Base-by-base conservation (phyloP, 2,113 vertebrate genomes). In the Kryptolebias marmoratus region DNA sequence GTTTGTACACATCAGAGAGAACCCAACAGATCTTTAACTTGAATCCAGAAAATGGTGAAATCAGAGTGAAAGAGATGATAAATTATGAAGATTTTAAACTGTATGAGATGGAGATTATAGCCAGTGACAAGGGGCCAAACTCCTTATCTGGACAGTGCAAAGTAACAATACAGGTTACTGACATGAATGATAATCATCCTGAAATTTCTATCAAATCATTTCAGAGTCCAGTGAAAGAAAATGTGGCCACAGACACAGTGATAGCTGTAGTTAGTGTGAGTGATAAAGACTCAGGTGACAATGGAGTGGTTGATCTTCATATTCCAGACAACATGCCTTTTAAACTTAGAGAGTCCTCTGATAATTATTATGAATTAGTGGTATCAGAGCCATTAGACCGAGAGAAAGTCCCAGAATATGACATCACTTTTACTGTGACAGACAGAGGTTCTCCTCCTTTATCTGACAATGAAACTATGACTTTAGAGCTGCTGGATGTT, bases 121-220 rank as follows among this genome's bases (percentile, higher is more conserved):
- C 94, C 28, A 73, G 49, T 12, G 83, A 95, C 6, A 92, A 89
- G 64, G 93, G 90, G 72, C 82, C 2, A 5, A 83, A 66, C 27
- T 30, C 67, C 27, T 54, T 93, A 30, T 90, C 90, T 2, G 77
- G 74, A 0, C 91, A 94, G 53, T 94, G 94, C 44, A 94, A 70
- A 67, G 15, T 83, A 4, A 86, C 89, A 5, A 77, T 94, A 50
- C 87, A 88, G 13, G 85, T 95, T 48, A 86, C 39, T 5, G 94
- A 95, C 7, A 77, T 93, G 85, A 94, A 94, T 73, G 93, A 94
- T 5, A 94, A 94, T 10, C 88, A 92, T 15, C 93, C 93, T 9
- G 91, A 95, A 70, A 77, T 96, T n/a, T 91, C 90, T 0, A 88
- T 96, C 1, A 94, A 94, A 66, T 95, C 95, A 6, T 86, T 95